Percentiles rank a stretch among this genome's conserved stretches.
phyloP scores from a whole-genome alignment of 2,113 vertebrate genomes.

The Athene cunicularia region DNA sequence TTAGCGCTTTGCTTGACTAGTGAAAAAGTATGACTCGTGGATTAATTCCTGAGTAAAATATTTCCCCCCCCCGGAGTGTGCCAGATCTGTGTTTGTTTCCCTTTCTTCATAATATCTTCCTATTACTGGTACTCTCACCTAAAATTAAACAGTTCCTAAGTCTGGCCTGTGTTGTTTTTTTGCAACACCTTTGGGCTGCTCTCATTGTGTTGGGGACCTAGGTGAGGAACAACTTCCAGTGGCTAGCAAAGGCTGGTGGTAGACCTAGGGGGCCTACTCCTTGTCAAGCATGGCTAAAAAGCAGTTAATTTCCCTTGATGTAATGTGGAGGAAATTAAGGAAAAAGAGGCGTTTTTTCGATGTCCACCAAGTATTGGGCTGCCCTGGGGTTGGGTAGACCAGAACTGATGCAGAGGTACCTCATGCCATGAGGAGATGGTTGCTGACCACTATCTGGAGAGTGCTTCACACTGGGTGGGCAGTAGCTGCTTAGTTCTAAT shows the following conservation, averaged over 20 bases:
- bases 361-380: not conserved
- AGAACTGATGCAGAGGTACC: not conserved
- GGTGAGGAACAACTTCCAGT: not conserved
- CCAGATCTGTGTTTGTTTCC: not conserved
- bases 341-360: not conserved
- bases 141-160: not conserved
- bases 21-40: fast-evolving
- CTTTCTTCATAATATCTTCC: not conserved
- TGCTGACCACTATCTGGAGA: not conserved
- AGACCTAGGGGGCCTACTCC: fast-evolving
- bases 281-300: not conserved
- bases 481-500: not conserved
- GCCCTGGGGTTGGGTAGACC: not conserved
- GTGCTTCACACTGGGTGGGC: not conserved
- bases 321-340: not conserved
- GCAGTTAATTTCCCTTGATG: not conserved
- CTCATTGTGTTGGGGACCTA: not conserved
- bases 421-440: not conserved
- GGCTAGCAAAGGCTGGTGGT: not conserved
- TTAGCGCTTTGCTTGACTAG: not conserved
- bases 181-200: not conserved
- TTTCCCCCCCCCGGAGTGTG: too few relatives aligned
- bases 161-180: not conserved
- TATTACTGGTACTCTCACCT: not conserved
- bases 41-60: not conserved